Evolutionary conservation across 2,888 invertebrate species (phyloP).

Genomic region (Doris montereyensis): DNA sequence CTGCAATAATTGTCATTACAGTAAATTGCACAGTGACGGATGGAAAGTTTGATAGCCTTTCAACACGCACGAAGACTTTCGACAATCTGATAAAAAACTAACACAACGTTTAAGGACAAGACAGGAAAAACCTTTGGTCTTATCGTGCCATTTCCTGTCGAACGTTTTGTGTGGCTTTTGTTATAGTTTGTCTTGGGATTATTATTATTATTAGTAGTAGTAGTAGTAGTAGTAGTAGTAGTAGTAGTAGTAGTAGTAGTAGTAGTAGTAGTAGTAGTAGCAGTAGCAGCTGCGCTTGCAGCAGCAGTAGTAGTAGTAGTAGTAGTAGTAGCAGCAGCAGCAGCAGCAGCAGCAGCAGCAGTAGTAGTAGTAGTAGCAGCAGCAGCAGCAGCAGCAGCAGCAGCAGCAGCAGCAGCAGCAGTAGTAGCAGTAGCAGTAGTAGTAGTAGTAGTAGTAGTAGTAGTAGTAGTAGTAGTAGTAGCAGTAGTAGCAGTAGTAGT

Average conservation of each 20-base stretch:
- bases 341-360: slow-evolving; percentile 15
- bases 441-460: slow-evolving; percentile 32
- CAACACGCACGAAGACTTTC: too few species aligned
- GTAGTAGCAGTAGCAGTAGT: slow-evolving; percentile 32
- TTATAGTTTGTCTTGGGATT: too few species aligned
- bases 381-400: slow-evolving; percentile 26
- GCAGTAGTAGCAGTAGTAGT: slow-evolving; percentile 25
- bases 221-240: slow-evolving; percentile 20
- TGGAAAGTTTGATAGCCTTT: too few species aligned
- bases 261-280: slow-evolving; percentile 17
- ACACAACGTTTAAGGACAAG: too few species aligned
- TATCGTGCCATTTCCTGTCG: too few species aligned
- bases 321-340: slow-evolving; percentile 20
- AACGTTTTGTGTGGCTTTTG: too few species aligned
- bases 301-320: slow-evolving; percentile 26
- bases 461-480: slow-evolving; percentile 33
- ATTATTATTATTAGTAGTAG: background rate
- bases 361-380: slow-evolving; percentile 22
- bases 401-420: slow-evolving; percentile 22
- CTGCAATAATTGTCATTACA: too few species aligned
- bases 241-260: slow-evolving; percentile 14
- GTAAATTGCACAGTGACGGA: too few species aligned
- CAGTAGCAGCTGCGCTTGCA: slow-evolving; percentile 15
- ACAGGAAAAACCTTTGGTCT: too few species aligned
- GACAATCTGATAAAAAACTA: too few species aligned